Evolutionary conservation across 53 echinoderm and acorn worm genomes (phyloP).

Genomic region (Holothuria scabra): DNA sequence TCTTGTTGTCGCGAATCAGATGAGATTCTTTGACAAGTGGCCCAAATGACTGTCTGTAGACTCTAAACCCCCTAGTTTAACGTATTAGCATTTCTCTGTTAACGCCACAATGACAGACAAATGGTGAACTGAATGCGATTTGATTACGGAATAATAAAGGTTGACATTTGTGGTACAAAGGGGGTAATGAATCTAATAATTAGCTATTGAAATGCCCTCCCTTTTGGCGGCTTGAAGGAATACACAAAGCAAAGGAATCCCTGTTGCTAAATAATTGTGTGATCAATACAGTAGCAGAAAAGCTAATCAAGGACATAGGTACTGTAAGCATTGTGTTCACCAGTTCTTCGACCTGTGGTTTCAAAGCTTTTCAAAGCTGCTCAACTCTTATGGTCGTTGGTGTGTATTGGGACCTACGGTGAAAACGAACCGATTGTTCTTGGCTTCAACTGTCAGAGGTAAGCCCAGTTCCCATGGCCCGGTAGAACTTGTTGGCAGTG

Average conservation of each 20-base stretch:
- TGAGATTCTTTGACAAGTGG: conserved; percentile 8
- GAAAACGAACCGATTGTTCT: no score
- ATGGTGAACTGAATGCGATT: not conserved
- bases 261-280: conserved; percentile 8
- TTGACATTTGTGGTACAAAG: conserved; percentile 37
- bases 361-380: no score
- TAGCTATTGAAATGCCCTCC: conserved; percentile 42
- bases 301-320: conserved; percentile 27
- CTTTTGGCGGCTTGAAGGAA: conserved; percentile 28
- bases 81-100: conserved; percentile 19
- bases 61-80: conserved; percentile 8
- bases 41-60: conserved; percentile 9
- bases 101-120: not conserved
- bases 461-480: no score
- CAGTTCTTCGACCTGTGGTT: no score
- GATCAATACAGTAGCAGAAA: conserved; percentile 26
- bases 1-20: conserved; percentile 17
- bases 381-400: no score
- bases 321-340: no score
- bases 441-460: no score
- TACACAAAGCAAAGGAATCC: conserved; percentile 25
- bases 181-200: conserved; percentile 43
- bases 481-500: no score
- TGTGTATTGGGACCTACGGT: no score
- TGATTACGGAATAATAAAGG: conserved; percentile 24